These are phyloP conservation scores for Pterostichus niger DNA, from an alignment of 2,888 invertebrate genomes.

Conservation along the genomic window DNA sequence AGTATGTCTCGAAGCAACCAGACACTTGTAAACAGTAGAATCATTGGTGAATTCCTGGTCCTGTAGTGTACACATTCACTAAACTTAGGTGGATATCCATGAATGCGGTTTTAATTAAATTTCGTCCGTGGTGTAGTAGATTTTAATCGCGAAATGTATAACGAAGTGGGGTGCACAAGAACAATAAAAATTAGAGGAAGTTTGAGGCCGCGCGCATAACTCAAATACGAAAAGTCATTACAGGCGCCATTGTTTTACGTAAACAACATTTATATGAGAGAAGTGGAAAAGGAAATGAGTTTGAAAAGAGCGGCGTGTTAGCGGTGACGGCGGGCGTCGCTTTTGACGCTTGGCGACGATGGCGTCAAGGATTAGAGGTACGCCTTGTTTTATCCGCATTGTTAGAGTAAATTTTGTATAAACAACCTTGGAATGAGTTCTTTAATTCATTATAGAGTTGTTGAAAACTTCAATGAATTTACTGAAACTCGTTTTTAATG, in stretches of 20 bases:
- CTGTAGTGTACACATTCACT: background rate
- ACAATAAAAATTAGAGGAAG: slow-evolving; percentile 67
- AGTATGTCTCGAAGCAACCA: too few species aligned
- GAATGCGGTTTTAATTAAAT: slow-evolving; percentile 66
- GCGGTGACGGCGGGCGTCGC: background rate
- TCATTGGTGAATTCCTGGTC: background rate
- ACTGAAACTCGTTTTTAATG: background rate
- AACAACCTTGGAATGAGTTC: slow-evolving; percentile 29
- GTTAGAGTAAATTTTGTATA: slow-evolving; percentile 41
- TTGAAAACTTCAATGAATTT: background rate
- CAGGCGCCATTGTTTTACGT: slow-evolving; percentile 64
- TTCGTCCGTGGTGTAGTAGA: slow-evolving; percentile 49
- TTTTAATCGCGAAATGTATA: slow-evolving; percentile 65
- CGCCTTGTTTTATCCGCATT: slow-evolving; percentile 33
- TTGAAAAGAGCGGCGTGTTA: slow-evolving; percentile 58
- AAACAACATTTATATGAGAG: slow-evolving; percentile 67
- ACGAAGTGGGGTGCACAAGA: slow-evolving; percentile 57
- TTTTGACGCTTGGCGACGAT: background rate
- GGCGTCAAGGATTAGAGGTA: slow-evolving; percentile 7
- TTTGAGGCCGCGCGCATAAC: slow-evolving; percentile 61
- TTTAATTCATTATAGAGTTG: slow-evolving; percentile 33
- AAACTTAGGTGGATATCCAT: slow-evolving; percentile 20
- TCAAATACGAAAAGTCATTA: slow-evolving; percentile 68
- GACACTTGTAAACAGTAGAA: background rate
- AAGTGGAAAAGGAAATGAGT: slow-evolving; percentile 65